Evolutionary conservation across 2,113 vertebrate genomes (phyloP).

Genomic region (Hiodon tergisus): DNA sequence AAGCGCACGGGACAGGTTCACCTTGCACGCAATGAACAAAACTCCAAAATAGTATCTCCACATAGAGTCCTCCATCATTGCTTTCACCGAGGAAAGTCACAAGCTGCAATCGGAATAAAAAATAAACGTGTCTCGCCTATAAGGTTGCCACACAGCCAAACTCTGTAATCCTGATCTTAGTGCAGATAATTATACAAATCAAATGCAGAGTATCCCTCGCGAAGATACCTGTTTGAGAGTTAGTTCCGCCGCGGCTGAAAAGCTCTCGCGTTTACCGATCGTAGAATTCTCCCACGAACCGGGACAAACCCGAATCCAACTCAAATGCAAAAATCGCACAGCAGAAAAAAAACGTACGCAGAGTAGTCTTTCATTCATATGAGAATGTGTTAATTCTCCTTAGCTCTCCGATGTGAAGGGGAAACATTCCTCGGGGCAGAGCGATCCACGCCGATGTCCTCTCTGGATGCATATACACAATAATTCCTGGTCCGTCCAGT

Average conservation of each 20-base stretch:
- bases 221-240: conserved; percentile 32
- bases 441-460: conserved; percentile 29
- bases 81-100: conserved; percentile 50
- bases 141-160: conserved; percentile 13
- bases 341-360: conserved; percentile 27
- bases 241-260: conserved; percentile 27
- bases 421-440: conserved; percentile 53
- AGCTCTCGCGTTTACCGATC: background rate
- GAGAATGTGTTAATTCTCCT: conserved; percentile 40
- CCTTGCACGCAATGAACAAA: conserved; percentile 83
- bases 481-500: conserved; percentile 49
- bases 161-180: conserved; percentile 36
- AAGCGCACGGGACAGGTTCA: conserved; percentile 81
- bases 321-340: conserved; percentile 26
- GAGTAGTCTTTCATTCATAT: conserved; percentile 46
- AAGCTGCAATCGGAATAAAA: conserved; percentile 31
- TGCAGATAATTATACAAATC: conserved; percentile 20
- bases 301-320: conserved; percentile 20
- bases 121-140: conserved; percentile 15
- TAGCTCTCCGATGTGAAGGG: conserved; percentile 36
- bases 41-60: conserved; percentile 93
- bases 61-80: conserved; percentile 74
- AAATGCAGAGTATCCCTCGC: conserved; percentile 34
- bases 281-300: conserved; percentile 13
- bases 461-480: conserved; percentile 28